phyloP scores from a whole-genome alignment of 2,797 vertebrate genomes.

The Chromis chromis region DNA sequence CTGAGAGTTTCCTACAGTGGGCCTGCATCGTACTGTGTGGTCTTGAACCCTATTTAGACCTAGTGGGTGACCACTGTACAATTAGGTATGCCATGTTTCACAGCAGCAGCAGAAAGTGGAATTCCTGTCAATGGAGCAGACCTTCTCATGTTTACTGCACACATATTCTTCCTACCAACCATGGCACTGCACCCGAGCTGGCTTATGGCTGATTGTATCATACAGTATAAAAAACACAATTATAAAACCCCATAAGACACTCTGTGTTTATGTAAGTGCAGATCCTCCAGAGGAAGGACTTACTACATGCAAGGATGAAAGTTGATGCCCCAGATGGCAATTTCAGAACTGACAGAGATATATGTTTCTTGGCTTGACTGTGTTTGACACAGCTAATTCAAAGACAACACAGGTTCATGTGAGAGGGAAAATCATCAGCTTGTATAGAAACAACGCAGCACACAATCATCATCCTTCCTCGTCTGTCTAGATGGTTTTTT shows the following conservation, averaged over 20 bases:
- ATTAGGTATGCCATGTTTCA: slow-evolving; percentile 84
- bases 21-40: slow-evolving; percentile 81
- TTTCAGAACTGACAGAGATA: slow-evolving; percentile 45
- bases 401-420: slow-evolving; percentile 34
- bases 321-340: slow-evolving; percentile 57
- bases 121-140: slow-evolving; percentile 77
- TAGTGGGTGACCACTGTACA: slow-evolving; percentile 83
- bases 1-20: slow-evolving; percentile 73
- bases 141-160: slow-evolving; percentile 75
- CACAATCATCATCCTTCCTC: neutral
- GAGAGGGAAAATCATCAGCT: slow-evolving; percentile 17
- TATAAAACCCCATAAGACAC: slow-evolving; percentile 68
- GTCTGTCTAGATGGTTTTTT: slow-evolving; percentile 8
- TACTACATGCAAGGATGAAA: slow-evolving; percentile 57
- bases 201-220: slow-evolving; percentile 69
- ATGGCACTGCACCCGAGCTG: slow-evolving; percentile 53
- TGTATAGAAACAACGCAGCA: neutral
- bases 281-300: slow-evolving; percentile 58
- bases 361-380: slow-evolving; percentile 49
- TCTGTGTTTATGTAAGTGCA: slow-evolving; percentile 65
- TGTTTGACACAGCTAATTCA: slow-evolving; percentile 49
- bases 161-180: slow-evolving; percentile 59
- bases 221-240: slow-evolving; percentile 70
- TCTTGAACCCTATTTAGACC: slow-evolving; percentile 85
- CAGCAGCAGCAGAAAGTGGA: slow-evolving; percentile 78